Evolutionary conservation across 2,888 invertebrate genomes (phyloP), one percentile per base, ranked within the genome.

Genomic region (Ariolimax columbianus): DNA sequence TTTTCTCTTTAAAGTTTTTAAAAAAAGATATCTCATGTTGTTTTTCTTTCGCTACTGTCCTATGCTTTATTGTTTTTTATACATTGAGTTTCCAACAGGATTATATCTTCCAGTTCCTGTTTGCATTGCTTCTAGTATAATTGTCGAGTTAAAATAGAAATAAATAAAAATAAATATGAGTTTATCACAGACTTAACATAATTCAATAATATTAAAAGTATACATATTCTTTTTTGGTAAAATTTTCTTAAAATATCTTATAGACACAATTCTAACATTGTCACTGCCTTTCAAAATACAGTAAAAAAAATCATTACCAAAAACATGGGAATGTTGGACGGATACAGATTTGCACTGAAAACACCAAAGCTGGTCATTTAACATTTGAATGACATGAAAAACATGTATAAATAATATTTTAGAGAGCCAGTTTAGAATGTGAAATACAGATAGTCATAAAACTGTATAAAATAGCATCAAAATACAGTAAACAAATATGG

Each of bases 311-410:
- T 23, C 9, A 55, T 55, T 55, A 19, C 9, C 55, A 63, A 38
- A 72, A 72, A 40, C 4, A 72, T 40, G 26, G 19, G 40, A 72
- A 40, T 72, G 40, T 23, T 72, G 72, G 72, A 72, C 40, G 72
- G 72, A 72, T 40, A 40, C 26, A 7, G 11, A 72, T 38, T 72
- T 72, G 23, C 26, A 26, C 9, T 72, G 72, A 72, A 72, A 26
- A 72, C 26, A 72, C 6, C 30, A 30, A 63, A 7, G 55, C 47
- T 47, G 14, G 47, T 47, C 14, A 47, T 47, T 23, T 19, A 55
- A 9, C 23, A 19, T 55, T 55, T 17, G 9, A 23, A 3, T 55
- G 55, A 55, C 55, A 55, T 19, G 17, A 55, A 55, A 55, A 55
- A 19, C 23, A 55, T 3, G 23, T 55, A 23, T 19, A 19, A 55